Conservation (phyloP, 2,888 invertebrate genomes). For the Rosalia funebris region DNA sequence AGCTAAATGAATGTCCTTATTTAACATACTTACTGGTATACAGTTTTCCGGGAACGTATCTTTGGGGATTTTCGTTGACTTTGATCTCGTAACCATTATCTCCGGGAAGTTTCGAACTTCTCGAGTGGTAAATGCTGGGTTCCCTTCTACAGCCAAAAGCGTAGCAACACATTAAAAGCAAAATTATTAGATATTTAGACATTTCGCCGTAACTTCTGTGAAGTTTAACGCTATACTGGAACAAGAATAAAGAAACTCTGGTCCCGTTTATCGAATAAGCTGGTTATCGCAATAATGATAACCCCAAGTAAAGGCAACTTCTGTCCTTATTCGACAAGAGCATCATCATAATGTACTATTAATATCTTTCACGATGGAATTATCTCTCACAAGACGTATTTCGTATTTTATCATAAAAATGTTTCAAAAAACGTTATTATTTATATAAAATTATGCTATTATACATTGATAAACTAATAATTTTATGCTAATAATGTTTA, state of each 20-base stretch:
- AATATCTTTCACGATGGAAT: too few species aligned
- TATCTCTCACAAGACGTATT: too few species aligned
- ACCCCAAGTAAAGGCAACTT: not conserved
- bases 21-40: conserved; percentile 74
- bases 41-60: conserved; percentile 84
- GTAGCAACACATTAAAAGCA: conserved; percentile 26
- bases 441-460: too few species aligned
- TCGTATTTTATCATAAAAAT: too few species aligned
- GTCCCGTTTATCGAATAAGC: not conserved
- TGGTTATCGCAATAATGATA: not conserved
- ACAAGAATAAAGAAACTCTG: too few species aligned
- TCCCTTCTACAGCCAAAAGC: conserved; percentile 52
- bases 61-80: conserved; percentile 81
- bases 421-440: too few species aligned
- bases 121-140: conserved; percentile 64
- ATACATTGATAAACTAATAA: too few species aligned
- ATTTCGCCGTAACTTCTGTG: not conserved
- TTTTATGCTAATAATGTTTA: too few species aligned
- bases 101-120: conserved; percentile 73
- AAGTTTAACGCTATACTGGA: too few species aligned
- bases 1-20: not conserved
- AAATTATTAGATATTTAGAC: conserved; percentile 16
- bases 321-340: too few species aligned
- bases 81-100: conserved; percentile 88
- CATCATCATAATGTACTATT: too few species aligned